Conservation (phyloP, 2,797 vertebrate genomes). For the Fistularia commersonii region DNA sequence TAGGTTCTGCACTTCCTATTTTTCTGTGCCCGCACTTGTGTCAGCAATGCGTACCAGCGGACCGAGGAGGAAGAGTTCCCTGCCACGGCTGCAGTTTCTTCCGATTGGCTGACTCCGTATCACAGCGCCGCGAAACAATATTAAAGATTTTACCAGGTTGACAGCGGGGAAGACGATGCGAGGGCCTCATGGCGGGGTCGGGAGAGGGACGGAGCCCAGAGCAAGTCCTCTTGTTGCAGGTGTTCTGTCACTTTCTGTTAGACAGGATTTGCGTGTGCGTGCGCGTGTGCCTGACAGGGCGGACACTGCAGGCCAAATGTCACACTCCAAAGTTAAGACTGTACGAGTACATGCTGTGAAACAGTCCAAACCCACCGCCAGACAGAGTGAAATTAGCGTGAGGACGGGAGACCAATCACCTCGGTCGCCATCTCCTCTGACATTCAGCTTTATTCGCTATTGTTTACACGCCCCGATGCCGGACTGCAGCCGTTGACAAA, state of each 20-base stretch:
- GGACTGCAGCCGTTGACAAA: slow-evolving; percentile 17
- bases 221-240: slow-evolving; percentile 27
- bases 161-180: slow-evolving; percentile 2
- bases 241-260: slow-evolving; percentile 42
- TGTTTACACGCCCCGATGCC: slow-evolving; percentile 1
- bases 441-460: not conserved
- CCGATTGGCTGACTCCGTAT: too few relatives aligned
- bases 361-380: slow-evolving; percentile 16
- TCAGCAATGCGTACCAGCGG: too few relatives aligned
- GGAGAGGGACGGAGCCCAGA: slow-evolving; percentile 14
- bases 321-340: slow-evolving; percentile 19
- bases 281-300: not conserved
- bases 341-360: slow-evolving; percentile 35
- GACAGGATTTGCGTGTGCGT: slow-evolving; percentile 15
- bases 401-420: slow-evolving; percentile 6
- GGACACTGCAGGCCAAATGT: slow-evolving; percentile 23
- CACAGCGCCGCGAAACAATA: not conserved
- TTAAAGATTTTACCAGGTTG: slow-evolving; percentile 26
- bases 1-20: too few relatives aligned
- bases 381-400: slow-evolving; percentile 3
- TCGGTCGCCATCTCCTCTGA: slow-evolving; percentile 2
- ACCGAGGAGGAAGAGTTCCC: too few relatives aligned
- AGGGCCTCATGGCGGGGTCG: slow-evolving; percentile 2
- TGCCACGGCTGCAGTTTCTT: too few relatives aligned
- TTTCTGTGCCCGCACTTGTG: too few relatives aligned